Evolutionary conservation across 2,797 vertebrate species (phyloP).

Genomic region (Cryptoblepharus egeriae): DNA sequence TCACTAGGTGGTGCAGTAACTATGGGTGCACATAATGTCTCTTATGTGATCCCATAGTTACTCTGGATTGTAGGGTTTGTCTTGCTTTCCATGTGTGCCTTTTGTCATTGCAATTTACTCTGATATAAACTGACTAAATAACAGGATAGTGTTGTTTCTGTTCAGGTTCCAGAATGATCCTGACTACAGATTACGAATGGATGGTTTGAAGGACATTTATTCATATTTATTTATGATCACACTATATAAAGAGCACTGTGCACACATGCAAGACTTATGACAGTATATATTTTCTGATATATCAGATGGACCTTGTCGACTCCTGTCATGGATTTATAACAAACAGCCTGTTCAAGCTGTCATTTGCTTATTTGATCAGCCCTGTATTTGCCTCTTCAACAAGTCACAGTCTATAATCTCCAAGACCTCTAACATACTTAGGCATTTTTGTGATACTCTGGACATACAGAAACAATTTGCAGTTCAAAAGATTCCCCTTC

Average conservation of each 20-base stretch:
- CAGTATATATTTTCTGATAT: too few species aligned
- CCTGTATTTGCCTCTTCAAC: conserved; percentile 48
- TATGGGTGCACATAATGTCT: too few species aligned
- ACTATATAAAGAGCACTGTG: too few species aligned
- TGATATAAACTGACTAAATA: conserved; percentile 3
- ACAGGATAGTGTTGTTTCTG: conserved; percentile 37
- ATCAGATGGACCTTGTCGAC: too few species aligned
- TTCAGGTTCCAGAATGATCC: conserved; percentile 35
- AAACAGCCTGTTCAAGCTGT: conserved; percentile 26
- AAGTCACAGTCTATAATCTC: conserved; percentile 30
- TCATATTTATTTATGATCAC: too few species aligned
- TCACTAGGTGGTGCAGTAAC: too few species aligned
- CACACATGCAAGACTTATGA: too few species aligned
- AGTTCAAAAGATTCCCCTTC: background rate
- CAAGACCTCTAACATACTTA: conserved; percentile 20
- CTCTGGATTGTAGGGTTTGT: too few species aligned
- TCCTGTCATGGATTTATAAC: too few species aligned
- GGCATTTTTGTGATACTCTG: conserved; percentile 29
- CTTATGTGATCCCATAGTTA: too few species aligned
- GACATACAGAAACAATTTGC: conserved; percentile 8
- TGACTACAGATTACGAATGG: conserved; percentile 25
- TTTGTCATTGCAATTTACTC: background rate
- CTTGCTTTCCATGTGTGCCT: background rate
- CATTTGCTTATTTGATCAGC: conserved; percentile 49
- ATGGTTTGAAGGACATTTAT: too few species aligned